These are phyloP conservation scores for Leptopilina syphax DNA, from an alignment of 2,888 invertebrate species.

Conservation along the genomic window DNA sequence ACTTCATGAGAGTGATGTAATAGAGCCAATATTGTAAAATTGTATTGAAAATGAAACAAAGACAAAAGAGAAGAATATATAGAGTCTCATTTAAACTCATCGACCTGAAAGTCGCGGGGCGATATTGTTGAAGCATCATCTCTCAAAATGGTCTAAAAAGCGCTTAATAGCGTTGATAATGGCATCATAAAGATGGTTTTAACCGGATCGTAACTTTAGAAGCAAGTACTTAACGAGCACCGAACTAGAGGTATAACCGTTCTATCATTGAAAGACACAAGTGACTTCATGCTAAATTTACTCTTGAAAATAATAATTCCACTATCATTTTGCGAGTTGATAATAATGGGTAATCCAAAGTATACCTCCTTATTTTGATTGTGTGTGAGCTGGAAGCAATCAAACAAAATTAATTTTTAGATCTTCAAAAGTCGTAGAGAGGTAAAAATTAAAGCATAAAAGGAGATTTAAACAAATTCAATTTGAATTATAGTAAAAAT, in stretches of 20 bases:
- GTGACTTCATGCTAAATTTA: conserved; percentile 31
- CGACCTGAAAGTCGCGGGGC: conserved; percentile 23
- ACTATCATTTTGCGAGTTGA: conserved; percentile 2
- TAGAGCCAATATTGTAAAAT: too few relatives aligned
- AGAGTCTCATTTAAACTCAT: conserved; percentile 20
- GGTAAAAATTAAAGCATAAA: too few relatives aligned
- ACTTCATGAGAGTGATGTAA: too few relatives aligned
- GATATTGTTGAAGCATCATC: conserved; percentile 49
- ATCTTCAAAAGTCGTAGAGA: not conserved
- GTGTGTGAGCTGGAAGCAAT: too few relatives aligned
- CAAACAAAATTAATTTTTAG: too few relatives aligned
- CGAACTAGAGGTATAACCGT: conserved; percentile 33
- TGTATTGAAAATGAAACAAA: not conserved
- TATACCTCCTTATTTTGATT: not conserved
- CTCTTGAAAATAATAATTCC: conserved; percentile 35
- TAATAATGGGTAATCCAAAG: not conserved
- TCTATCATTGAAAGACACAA: conserved; percentile 35
- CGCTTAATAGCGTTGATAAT: conserved; percentile 58
- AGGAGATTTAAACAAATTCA: too few relatives aligned
- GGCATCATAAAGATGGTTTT: conserved; percentile 57
- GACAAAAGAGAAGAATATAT: conserved; percentile 16
- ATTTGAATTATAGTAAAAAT: too few relatives aligned
- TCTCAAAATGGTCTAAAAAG: conserved; percentile 54
- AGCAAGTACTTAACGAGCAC: conserved; percentile 48
- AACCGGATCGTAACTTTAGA: conserved; percentile 55